Conservation (phyloP, 2,113 vertebrate species). For the Cnemophilus loriae region DNA sequence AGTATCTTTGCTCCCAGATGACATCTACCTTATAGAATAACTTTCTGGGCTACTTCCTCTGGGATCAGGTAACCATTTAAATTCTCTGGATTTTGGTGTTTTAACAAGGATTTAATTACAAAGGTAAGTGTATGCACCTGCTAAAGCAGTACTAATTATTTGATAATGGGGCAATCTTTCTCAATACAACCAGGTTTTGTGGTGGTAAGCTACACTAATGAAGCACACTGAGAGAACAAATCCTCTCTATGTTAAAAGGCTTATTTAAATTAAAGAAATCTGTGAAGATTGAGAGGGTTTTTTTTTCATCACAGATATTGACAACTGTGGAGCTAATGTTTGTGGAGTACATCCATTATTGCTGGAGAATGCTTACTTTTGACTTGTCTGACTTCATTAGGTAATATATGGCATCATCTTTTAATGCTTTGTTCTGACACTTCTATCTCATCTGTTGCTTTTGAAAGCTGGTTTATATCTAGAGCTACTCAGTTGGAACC, state of each 20-base stretch:
- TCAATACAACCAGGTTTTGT: slow-evolving; percentile 80
- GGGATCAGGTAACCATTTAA: slow-evolving; percentile 83
- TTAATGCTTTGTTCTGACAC: not conserved
- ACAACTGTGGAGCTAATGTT: slow-evolving; percentile 11
- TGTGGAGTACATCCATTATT: not conserved
- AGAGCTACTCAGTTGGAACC: slow-evolving; percentile 49
- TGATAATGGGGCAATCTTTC: slow-evolving; percentile 86
- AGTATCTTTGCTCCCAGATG: slow-evolving; percentile 70
- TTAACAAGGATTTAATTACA: slow-evolving; percentile 96
- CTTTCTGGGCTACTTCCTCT: slow-evolving; percentile 83
- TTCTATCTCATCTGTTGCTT: not conserved
- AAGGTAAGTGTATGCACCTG: slow-evolving; percentile 93
- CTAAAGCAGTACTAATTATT: slow-evolving; percentile 88
- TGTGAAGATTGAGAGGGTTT: slow-evolving; percentile 39
- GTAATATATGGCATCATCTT: not conserved
- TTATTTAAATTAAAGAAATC: slow-evolving; percentile 76
- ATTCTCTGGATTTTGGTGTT: slow-evolving; percentile 90
- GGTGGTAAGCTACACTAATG: slow-evolving; percentile 79
- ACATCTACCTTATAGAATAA: slow-evolving; percentile 72
- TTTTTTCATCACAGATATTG: slow-evolving; percentile 39
- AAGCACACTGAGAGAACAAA: slow-evolving; percentile 76
- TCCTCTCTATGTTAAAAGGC: slow-evolving; percentile 67
- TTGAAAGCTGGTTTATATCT: slow-evolving; percentile 40
- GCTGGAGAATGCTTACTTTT: not conserved
- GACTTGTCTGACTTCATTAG: slow-evolving; percentile 12